These are phyloP conservation scores for Galleria mellonella DNA, from an alignment of 1,140 invertebrate genomes.

Conservation along the genomic window DNA sequence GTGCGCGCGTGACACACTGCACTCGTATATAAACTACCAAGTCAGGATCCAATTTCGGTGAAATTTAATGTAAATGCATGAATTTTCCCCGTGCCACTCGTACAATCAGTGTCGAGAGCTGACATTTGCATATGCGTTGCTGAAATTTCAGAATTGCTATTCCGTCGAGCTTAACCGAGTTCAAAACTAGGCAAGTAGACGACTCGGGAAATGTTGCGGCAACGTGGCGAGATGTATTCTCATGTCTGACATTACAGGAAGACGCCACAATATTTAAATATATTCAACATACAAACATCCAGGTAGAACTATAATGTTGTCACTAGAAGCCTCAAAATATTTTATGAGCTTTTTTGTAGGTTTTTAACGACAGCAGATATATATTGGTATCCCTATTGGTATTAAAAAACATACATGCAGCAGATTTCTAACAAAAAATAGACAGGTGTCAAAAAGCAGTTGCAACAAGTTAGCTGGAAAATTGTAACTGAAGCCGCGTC, in stretches of 20 bases:
- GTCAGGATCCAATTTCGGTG: slow-evolving; percentile 60
- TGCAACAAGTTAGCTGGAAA: slow-evolving; percentile 38
- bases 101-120: slow-evolving; percentile 71
- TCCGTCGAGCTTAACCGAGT: slow-evolving; percentile 58
- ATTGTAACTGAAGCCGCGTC: slow-evolving; percentile 16
- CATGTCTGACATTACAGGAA: slow-evolving; percentile 38
- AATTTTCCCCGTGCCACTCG: slow-evolving; percentile 66
- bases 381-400: too few species aligned
- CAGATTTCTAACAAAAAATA: slow-evolving; percentile 40
- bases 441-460: slow-evolving; percentile 36
- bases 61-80: slow-evolving; percentile 72
- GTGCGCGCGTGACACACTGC: slow-evolving; percentile 43
- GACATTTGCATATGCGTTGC: slow-evolving; percentile 69
- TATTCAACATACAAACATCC: slow-evolving; percentile 19
- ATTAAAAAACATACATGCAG: slow-evolving; percentile 31
- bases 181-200: slow-evolving; percentile 53
- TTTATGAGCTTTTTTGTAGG: slow-evolving; percentile 17
- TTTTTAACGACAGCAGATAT: too few species aligned
- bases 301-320: not conserved
- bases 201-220: slow-evolving; percentile 42
- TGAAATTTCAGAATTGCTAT: slow-evolving; percentile 66
- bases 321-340: not conserved
- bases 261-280: slow-evolving; percentile 32
- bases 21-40: slow-evolving; percentile 52
- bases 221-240: slow-evolving; percentile 39